phyloP scores from a whole-genome alignment of 2,797 vertebrate genomes.

The Cephalopachus bancanus region DNA sequence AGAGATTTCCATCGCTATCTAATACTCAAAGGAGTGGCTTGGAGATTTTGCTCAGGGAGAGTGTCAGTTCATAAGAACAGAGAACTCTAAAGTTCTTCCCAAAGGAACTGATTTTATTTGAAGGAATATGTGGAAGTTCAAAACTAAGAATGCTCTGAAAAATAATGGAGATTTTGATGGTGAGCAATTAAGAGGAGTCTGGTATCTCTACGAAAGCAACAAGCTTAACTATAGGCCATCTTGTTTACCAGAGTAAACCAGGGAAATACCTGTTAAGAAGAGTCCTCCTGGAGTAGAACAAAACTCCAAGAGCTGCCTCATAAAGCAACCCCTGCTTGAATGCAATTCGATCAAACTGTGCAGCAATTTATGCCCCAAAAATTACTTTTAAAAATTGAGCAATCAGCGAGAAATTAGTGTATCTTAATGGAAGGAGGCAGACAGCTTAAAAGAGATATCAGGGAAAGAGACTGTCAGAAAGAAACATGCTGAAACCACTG shows the following conservation, averaged over 20 bases:
- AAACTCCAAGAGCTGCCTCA: conserved; percentile 12
- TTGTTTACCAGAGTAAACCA: background rate
- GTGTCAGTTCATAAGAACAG: background rate
- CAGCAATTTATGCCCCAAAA: background rate
- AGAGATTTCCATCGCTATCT: background rate
- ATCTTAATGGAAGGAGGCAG: conserved; percentile 20
- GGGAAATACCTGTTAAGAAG: background rate
- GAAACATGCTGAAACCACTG: background rate
- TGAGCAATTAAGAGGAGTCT: background rate
- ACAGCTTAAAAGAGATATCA: background rate
- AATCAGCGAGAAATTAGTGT: conserved; percentile 15
- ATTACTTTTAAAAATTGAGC: conserved; percentile 48
- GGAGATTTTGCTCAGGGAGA: background rate
- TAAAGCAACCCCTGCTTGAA: background rate
- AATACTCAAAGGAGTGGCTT: background rate
- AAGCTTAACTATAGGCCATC: background rate
- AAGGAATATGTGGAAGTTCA: background rate
- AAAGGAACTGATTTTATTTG: background rate
- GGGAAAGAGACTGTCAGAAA: background rate
- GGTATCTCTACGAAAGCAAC: background rate
- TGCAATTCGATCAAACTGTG: conserved; percentile 28
- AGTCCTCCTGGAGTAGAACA: background rate
- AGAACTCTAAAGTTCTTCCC: background rate
- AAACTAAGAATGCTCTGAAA: background rate
- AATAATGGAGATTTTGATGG: background rate